These are phyloP conservation scores for Campaea margaritaria DNA, from an alignment of 2,888 invertebrate species.

Conservation along the genomic window DNA sequence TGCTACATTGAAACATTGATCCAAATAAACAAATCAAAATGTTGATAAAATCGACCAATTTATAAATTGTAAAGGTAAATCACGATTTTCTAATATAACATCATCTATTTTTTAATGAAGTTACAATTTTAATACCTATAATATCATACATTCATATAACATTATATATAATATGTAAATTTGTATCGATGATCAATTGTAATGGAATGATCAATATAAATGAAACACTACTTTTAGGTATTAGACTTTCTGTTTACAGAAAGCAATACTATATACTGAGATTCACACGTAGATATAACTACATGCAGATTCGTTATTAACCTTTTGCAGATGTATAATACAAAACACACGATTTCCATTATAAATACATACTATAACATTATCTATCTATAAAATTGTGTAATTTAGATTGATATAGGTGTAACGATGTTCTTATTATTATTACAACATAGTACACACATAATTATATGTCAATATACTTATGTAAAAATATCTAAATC, in stretches of 20 bases:
- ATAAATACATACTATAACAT: slow-evolving; percentile 1
- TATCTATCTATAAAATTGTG: too few relatives aligned
- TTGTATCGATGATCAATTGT: slow-evolving; percentile 21
- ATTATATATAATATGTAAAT: background rate
- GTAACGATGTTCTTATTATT: too few relatives aligned
- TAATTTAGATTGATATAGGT: too few relatives aligned
- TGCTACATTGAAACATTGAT: background rate
- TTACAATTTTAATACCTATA: slow-evolving; percentile 2
- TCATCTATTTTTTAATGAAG: background rate
- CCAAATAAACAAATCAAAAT: slow-evolving; percentile 2
- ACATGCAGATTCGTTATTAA: slow-evolving; percentile 38
- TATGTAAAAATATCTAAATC: too few relatives aligned
- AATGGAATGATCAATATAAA: slow-evolving; percentile 46
- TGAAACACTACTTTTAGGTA: slow-evolving; percentile 47
- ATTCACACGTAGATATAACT: slow-evolving; percentile 58
- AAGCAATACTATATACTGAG: slow-evolving; percentile 46
- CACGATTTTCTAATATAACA: slow-evolving; percentile 4
- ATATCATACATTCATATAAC: slow-evolving; percentile 10
- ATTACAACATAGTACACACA: too few relatives aligned
- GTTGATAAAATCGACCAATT: background rate
- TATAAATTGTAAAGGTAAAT: slow-evolving; percentile 2
- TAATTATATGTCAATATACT: too few relatives aligned
- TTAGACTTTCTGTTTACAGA: slow-evolving; percentile 23
- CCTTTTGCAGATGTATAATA: slow-evolving; percentile 24
- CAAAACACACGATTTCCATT: slow-evolving; percentile 8